Conservation (phyloP, 1,140 invertebrate genomes). For the Pectinophora gossypiella region DNA sequence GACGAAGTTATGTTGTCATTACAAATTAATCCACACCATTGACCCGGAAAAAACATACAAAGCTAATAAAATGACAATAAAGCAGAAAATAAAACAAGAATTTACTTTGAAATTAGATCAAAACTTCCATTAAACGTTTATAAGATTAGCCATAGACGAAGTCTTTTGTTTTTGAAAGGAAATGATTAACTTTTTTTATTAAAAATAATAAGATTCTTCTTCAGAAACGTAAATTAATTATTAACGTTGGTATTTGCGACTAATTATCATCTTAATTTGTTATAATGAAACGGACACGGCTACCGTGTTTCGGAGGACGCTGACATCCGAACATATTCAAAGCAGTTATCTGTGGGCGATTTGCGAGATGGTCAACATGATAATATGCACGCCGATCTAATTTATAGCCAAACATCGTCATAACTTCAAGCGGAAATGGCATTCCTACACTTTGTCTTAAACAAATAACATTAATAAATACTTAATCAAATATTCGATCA, state of each 20-base stretch:
- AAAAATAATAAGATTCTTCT: background rate
- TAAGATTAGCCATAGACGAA: too few species aligned
- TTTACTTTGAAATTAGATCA: too few species aligned
- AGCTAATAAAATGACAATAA: too few species aligned
- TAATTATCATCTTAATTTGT: conserved; percentile 45
- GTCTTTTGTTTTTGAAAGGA: too few species aligned
- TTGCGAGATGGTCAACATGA: background rate
- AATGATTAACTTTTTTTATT: background rate
- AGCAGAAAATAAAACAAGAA: too few species aligned
- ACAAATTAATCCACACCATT: too few species aligned
- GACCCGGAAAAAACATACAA: too few species aligned
- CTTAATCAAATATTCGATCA: background rate
- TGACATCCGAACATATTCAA: background rate
- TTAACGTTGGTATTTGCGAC: conserved; percentile 15
- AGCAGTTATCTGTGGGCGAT: conserved; percentile 15
- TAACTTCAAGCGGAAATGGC: background rate
- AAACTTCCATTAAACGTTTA: background rate
- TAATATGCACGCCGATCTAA: background rate
- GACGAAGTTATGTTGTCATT: too few species aligned
- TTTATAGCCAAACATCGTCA: background rate
- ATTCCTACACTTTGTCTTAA: background rate
- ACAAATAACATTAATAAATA: background rate
- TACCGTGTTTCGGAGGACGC: conserved; percentile 28
- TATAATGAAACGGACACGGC: conserved; percentile 27
- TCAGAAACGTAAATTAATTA: conserved; percentile 9